Evolutionary conservation across 2,113 vertebrate species (phyloP), one percentile per base, ranked within the genome.

Genomic region (Petrocephalus microphthalmus): DNA sequence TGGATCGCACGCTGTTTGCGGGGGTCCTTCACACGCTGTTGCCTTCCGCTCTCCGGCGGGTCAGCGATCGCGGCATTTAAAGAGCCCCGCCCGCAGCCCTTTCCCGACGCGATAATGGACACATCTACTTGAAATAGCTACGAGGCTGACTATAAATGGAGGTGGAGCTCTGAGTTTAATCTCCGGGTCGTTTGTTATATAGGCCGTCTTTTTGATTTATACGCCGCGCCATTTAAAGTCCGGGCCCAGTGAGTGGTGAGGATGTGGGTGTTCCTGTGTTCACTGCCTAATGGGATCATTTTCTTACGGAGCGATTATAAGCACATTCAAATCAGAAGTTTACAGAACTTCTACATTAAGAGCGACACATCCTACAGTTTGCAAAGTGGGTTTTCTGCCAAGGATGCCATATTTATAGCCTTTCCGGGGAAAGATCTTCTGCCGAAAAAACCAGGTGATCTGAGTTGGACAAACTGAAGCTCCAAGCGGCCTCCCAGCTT

Each of bases 81-180:
- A 78, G 71, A 7, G 33, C 33, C 71, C 71, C 5, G 29, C 33
- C 33, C 71, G 17, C 71, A 78, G 33, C 33, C 13, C 71, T 15
- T 37, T 42, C 33, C 29, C 37, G 71, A 42, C 33, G 37, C 33
- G 29, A 42, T 78, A 78, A 78, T 78, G 71, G 71, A 78, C 33
- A 78, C 33, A 78, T 78, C 71, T 78, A 37, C 71, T 78, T 78
- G 71, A 78, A 78, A 78, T 78, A 78, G 71, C 71, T 42, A 78
- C 71, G 13, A 7, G 37, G 71, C 71, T 78, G 71, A 78, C 71
- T 78, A 78, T 78, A 78, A 78, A 78, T 78, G 71, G 71, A 78
- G 71, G 33, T 78, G 33, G 29, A 78, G 71, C 33, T 42, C 33
- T 6, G 71, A 78, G 71, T 78, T 78, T 78, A 78, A 78, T 78